A percentile compares a stretch with the other conserved stretches of the same genome.
These are phyloP conservation scores for Tapirus terrestris DNA, from an alignment of 2,113 vertebrate species.

Conservation along the genomic window DNA sequence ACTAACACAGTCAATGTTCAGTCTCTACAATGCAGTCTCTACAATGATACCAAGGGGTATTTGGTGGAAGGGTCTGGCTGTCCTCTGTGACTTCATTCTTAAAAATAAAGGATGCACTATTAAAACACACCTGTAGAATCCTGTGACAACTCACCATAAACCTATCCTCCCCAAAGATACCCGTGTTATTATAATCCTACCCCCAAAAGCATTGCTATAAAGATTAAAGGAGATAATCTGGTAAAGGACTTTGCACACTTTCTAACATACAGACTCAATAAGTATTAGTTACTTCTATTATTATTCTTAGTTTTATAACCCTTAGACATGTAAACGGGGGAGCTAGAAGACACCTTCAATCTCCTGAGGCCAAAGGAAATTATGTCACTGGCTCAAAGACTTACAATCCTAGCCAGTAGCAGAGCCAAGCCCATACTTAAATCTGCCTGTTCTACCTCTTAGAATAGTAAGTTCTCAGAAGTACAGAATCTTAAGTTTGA, in stretches of 20 bases:
- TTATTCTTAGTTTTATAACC: conserved; percentile 28
- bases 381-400: neutral
- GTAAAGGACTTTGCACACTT: neutral
- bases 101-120: conserved; percentile 3
- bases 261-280: neutral
- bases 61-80: neutral
- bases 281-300: conserved; percentile 11
- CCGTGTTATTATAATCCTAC: neutral
- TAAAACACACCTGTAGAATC: neutral
- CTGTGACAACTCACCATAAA: neutral
- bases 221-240: neutral
- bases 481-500: neutral
- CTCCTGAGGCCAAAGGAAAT: conserved; percentile 21
- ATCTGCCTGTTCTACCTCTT: neutral
- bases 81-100: neutral
- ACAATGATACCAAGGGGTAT: neutral
- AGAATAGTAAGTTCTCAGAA: neutral
- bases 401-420: neutral
- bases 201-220: neutral
- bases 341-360: neutral
- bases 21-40: neutral
- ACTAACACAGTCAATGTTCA: neutral
- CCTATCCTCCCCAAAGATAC: neutral
- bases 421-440: neutral
- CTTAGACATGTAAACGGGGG: neutral